These are phyloP conservation scores for Tapirus terrestris DNA, from an alignment of 2,113 vertebrate genomes.

Conservation along the genomic window DNA sequence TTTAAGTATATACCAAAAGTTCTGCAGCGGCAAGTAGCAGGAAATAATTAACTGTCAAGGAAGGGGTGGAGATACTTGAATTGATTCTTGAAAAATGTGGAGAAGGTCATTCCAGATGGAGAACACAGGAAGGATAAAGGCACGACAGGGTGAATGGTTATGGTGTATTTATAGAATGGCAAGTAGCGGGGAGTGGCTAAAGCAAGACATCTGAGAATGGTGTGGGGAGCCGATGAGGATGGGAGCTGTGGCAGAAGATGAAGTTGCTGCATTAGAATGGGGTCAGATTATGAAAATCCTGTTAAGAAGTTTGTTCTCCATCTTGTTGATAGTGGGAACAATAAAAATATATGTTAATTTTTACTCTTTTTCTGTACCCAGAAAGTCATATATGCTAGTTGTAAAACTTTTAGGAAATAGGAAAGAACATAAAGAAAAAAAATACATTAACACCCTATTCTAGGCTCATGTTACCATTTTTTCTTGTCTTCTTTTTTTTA, in stretches of 20 bases:
- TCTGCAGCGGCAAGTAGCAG: neutral
- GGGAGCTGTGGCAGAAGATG: neutral
- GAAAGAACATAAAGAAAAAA: constrained; percentile 41
- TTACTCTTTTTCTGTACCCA: neutral
- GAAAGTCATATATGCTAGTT: neutral
- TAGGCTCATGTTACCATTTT: neutral
- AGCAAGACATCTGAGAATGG: neutral
- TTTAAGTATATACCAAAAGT: neutral
- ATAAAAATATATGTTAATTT: neutral
- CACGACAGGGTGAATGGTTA: no score
- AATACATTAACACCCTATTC: neutral
- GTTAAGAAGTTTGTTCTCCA: neutral
- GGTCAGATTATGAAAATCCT: neutral
- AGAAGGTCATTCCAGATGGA: neutral
- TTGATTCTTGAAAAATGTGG: neutral
- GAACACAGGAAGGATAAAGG: neutral
- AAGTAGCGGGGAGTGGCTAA: neutral
- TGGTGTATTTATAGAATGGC: fast-evolving
- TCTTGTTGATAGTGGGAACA: neutral
- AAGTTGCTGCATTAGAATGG: neutral
- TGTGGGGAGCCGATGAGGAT: neutral
- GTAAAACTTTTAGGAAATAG: constrained; percentile 33
- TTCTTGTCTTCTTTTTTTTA: neutral
- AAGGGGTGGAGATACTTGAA: neutral
- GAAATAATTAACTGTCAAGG: neutral